Evolutionary conservation across 2,888 invertebrate species (phyloP).

Genomic region (Neria commutata): DNA sequence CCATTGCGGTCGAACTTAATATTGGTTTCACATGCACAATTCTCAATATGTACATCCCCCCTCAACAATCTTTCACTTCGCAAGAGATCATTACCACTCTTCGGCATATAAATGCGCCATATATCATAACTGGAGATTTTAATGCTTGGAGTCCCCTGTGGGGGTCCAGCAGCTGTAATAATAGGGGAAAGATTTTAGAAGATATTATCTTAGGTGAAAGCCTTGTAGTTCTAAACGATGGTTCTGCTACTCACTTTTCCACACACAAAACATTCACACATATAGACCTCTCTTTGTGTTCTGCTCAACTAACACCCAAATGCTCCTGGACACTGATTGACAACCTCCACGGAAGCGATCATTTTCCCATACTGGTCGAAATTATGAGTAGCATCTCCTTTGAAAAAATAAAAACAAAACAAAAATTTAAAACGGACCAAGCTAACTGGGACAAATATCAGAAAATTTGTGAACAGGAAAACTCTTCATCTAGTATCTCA

Average conservation of each 20-base stretch:
- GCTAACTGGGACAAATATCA: not conserved
- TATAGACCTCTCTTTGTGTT: conserved; percentile 15
- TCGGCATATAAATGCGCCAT: not conserved
- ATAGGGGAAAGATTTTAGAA: conserved; percentile 4
- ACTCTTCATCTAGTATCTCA: too few species aligned
- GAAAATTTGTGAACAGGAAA: not conserved
- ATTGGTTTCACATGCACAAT: not conserved
- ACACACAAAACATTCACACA: conserved; percentile 19
- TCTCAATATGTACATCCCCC: conserved; percentile 7
- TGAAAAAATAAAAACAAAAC: too few species aligned
- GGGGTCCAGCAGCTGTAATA: conserved; percentile 11
- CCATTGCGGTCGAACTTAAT: conserved; percentile 6
- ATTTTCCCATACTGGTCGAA: conserved; percentile 7
- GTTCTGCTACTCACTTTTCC: conserved; percentile 14
- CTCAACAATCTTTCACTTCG: conserved; percentile 1
- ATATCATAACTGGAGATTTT: not conserved
- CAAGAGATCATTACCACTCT: not conserved
- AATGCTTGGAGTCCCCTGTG: conserved; percentile 10
- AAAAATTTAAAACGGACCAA: too few species aligned
- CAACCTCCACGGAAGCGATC: conserved; percentile 14
- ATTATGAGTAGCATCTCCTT: not conserved
- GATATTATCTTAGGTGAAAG: not conserved
- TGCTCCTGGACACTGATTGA: conserved; percentile 3
- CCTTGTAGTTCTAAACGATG: conserved; percentile 1
- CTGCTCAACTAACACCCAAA: not conserved